Conservation (phyloP, 1,140 invertebrate genomes). For the Bursaphelenchus mucronatus region DNA sequence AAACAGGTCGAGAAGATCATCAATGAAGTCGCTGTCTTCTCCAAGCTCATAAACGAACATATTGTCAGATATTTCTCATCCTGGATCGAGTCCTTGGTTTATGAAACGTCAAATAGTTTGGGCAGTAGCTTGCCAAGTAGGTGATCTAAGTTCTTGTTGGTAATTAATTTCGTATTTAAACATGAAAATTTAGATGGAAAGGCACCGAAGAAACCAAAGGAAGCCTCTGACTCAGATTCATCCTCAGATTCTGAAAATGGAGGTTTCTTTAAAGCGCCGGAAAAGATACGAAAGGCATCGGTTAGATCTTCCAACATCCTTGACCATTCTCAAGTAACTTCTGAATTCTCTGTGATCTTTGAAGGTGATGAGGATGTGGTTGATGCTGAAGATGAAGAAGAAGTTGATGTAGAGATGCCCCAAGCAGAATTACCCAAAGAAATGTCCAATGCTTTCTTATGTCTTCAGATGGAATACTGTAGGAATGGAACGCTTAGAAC, state of each 20-base stretch:
- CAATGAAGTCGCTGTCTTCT: slow-evolving; percentile 15
- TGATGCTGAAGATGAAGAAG: background rate
- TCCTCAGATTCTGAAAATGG: background rate
- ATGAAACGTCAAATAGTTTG: background rate
- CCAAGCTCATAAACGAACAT: slow-evolving; percentile 3
- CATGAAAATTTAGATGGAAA: background rate
- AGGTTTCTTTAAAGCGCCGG: slow-evolving; percentile 6
- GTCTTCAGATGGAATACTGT: slow-evolving; percentile 20
- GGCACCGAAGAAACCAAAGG: slow-evolving; percentile 2
- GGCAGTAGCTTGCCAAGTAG: too few species aligned
- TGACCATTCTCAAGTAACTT: background rate
- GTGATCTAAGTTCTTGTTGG: too few species aligned
- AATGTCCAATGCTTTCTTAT: slow-evolving; percentile 4
- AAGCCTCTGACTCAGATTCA: background rate
- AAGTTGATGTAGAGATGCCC: background rate
- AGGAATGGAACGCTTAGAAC: background rate
- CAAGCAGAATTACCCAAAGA: background rate
- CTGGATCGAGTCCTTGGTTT: slow-evolving; percentile 5
- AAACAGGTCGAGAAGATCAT: slow-evolving; percentile 16
- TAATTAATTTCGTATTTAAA: too few species aligned
- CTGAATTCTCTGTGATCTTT: slow-evolving; percentile 14
- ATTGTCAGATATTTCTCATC: slow-evolving; percentile 18
- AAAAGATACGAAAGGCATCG: background rate
- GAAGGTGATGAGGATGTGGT: background rate
- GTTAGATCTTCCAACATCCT: background rate